Base-by-base conservation (phyloP, 2,113 vertebrate species). In the Eublepharis macularius region DNA sequence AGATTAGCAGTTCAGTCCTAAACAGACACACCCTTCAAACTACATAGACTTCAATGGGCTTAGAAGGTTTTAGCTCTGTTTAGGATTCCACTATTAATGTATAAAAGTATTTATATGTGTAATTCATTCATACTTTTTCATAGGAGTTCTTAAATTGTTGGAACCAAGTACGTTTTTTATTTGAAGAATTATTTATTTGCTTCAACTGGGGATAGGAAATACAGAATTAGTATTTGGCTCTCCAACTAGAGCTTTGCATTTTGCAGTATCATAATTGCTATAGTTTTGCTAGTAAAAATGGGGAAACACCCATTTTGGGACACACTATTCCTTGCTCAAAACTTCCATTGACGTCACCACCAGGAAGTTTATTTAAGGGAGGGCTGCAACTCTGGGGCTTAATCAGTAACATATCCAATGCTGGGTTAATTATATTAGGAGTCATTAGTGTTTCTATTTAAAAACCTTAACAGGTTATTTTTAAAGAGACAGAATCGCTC, bases 401-500 rank as follows among this genome's bases (percentile, higher is more conserved):
- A 87, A 77, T 87, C 49, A 77, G 63, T 36, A 78, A 65, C 54
- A n/a, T 51, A 74, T 81, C 24, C 68, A 83, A 39, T 49, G 49
- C 21, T 72, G 51, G 26, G 66, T 78, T 78, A 82, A 63, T 82
- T 77, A 70, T 47, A 77, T 70, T 87, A 90, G 76, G 1, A 83
- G 1, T 2, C 43, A 80, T 74, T 51, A 39, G 29, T 70, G 36
- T 36, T 78, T 32, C 66, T 86, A 17, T 32, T n/a, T 49, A 82
- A 88, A 91, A 39, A 36, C 21, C 81, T 87, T 70, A 11, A 83
- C 0, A 0, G 24, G 21, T 63, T 63, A 34, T 32, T 84, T 69
- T 60, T 83, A 49, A 87, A 72, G 89, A 86, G 79, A 21, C 16
- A 79, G 16, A n/a, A 13, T 79, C 75, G 63, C 80, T 76, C 85